Base-by-base conservation (phyloP, 2,888 invertebrate species). In the Neuroscelio doddi region DNA sequence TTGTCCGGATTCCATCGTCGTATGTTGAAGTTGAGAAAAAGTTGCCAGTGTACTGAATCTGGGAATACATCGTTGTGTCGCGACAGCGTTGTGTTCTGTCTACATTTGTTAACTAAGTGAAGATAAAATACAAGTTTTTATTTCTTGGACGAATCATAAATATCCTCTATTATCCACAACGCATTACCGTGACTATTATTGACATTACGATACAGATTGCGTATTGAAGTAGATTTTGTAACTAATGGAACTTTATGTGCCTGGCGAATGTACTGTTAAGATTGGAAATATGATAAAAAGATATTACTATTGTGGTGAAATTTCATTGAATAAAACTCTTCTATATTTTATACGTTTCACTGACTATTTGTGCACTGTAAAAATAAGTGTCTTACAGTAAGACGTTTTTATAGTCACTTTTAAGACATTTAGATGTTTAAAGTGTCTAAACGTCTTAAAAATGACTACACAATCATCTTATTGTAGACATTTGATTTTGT, bases 81-180 rank as follows among this genome's bases (percentile, higher is more conserved):
- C 16, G 10, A 21, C 2, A 29, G 47, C 21, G 15, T 41, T 7
- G 27, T 30, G 30, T n/a, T 7, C 8, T n/a, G n/a, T n/a, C n/a
- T n/a, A n/a, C n/a, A n/a, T n/a, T 47, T 47, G 41, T 47, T 56
- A 56, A 41, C 32, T 15, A 34, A 30, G 27, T 12, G 15, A 27
- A 32, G 49, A 56, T 34, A 41, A 41, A 41, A 15, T 3, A 7
- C 21, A 1, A 24, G 26, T 36, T 57, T 44, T 57, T 57, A 44
- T 50, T 36, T 26, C 16, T 15, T 44, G 9, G 26, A 42, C 34
- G 47, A 47, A 56, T 34, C 21, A 29, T 47, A 41, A 47, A 56
- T 56, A 56, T 32, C 30, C 30, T 24, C 24, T 39, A n/a, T n/a
- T n/a, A n/a, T n/a, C n/a, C n/a, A n/a, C n/a, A n/a, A n/a, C n/a